These are phyloP conservation scores for Hirtodrosophila cameraria DNA, from an alignment of 2,888 invertebrate genomes.

Conservation along the genomic window DNA sequence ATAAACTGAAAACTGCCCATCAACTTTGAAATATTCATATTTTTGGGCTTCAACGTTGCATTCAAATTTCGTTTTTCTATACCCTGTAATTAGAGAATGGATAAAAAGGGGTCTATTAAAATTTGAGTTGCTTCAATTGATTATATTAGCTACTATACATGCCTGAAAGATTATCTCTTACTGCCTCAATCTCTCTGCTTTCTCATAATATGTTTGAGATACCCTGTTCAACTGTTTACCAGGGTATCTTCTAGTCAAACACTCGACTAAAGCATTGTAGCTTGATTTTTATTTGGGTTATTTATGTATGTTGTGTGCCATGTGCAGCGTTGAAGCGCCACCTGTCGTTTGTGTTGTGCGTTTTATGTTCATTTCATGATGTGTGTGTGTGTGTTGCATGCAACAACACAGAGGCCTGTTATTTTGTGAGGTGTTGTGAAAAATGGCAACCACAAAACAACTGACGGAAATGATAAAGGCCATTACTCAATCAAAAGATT, in stretches of 20 bases:
- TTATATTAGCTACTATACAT: too few species aligned
- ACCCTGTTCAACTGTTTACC: too few species aligned
- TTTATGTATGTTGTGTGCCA: not conserved
- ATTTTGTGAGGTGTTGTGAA: conserved; percentile 24
- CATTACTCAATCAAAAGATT: conserved; percentile 44
- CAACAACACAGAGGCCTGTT: conserved; percentile 1
- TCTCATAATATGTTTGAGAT: too few species aligned
- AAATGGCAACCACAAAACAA: conserved; percentile 35
- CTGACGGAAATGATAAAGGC: conserved; percentile 43
- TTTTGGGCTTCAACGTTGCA: conserved; percentile 38
- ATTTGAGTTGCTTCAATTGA: too few species aligned
- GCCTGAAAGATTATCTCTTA: too few species aligned
- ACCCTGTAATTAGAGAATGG: too few species aligned
- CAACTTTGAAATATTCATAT: conserved; percentile 72
- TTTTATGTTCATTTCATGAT: conserved; percentile 1
- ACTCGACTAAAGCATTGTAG: too few species aligned
- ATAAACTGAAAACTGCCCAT: conserved; percentile 52
- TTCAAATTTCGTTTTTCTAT: conserved; percentile 1
- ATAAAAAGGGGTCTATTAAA: too few species aligned
- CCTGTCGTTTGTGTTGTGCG: conserved; percentile 24
- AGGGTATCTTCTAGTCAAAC: too few species aligned
- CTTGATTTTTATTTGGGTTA: too few species aligned
- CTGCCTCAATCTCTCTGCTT: too few species aligned
- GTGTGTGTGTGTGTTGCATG: conserved; percentile 6
- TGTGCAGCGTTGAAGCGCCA: conserved; percentile 29